A percentile compares a stretch with the other conserved stretches of the same genome.
Evolutionary conservation across 2,888 invertebrate species (phyloP).

Genomic region (Drosophila meridiana): DNA sequence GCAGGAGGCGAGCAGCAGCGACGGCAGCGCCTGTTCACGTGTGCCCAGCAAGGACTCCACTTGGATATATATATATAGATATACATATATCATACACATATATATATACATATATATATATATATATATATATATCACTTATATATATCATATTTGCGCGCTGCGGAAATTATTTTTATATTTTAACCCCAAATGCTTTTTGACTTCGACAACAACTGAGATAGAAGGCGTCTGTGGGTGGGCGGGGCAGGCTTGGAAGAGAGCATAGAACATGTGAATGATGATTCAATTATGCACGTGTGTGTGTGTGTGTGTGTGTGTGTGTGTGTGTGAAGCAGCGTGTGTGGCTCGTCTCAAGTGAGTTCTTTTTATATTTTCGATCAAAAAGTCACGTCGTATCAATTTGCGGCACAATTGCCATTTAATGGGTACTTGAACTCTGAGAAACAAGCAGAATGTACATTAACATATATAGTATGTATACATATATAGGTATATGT

Average conservation of each 20-base stretch:
- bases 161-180: slow-evolving; percentile 73
- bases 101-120: slow-evolving; percentile 3
- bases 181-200: slow-evolving; percentile 74
- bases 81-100: neutral
- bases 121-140: neutral
- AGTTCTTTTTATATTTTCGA: slow-evolving; percentile 54
- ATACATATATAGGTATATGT: neutral
- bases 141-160: slow-evolving; percentile 15
- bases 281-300: slow-evolving; percentile 71
- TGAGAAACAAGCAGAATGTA: slow-evolving; percentile 25
- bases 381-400: slow-evolving; percentile 81
- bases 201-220: slow-evolving; percentile 59
- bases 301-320: slow-evolving; percentile 12
- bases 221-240: neutral
- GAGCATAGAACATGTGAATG: slow-evolving; percentile 37
- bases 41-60: slow-evolving; percentile 62
- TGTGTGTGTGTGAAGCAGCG: slow-evolving; percentile 9
- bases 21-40: slow-evolving; percentile 52
- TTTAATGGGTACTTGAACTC: slow-evolving; percentile 79
- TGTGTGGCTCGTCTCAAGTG: slow-evolving; percentile 71
- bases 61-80: slow-evolving; percentile 1
- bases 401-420: slow-evolving; percentile 81
- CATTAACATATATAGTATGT: neutral
- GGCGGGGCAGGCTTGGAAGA: neutral
- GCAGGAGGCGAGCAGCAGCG: slow-evolving; percentile 28